Evolutionary conservation across 2,113 vertebrate genomes (phyloP).

Genomic region (Channa maculata): DNA sequence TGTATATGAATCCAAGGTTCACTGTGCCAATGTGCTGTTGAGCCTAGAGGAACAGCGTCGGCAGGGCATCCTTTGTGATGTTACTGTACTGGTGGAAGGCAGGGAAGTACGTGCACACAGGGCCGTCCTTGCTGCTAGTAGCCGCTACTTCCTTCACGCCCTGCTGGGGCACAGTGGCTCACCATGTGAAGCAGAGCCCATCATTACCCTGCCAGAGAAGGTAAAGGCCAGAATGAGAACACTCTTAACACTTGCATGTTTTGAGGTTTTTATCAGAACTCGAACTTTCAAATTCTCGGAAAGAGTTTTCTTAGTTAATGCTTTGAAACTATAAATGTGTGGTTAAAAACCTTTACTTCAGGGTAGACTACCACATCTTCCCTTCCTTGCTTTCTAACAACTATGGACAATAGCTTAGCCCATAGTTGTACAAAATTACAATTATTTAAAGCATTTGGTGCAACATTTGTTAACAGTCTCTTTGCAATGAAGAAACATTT

Average conservation of each 20-base stretch:
- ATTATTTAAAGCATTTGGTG: too few species aligned
- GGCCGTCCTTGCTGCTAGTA: conserved; percentile 94
- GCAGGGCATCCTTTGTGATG: conserved; percentile 95
- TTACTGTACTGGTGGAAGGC: conserved; percentile 92
- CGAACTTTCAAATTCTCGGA: too few species aligned
- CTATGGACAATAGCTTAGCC: too few species aligned
- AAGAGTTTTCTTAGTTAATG: too few species aligned
- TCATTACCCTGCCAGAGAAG: conserved; percentile 94
- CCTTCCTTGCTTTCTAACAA: too few species aligned
- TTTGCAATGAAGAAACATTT: too few species aligned
- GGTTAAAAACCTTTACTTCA: too few species aligned
- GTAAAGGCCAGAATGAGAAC: conserved; percentile 72
- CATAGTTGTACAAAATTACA: too few species aligned
- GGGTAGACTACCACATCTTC: too few species aligned
- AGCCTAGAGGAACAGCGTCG: conserved; percentile 96
- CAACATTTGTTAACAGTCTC: too few species aligned
- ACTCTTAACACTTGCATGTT: background rate
- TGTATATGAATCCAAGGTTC: conserved; percentile 97
- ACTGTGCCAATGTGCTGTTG: conserved; percentile 96
- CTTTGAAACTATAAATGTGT: too few species aligned
- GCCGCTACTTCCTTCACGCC: conserved; percentile 94
- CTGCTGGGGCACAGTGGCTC: conserved; percentile 85
- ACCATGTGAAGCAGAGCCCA: conserved; percentile 84
- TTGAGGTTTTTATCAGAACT: too few species aligned
- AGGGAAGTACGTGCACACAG: conserved; percentile 93